Evolutionary conservation across 2,113 vertebrate species (phyloP).

Genomic region (Candoia aspera): DNA sequence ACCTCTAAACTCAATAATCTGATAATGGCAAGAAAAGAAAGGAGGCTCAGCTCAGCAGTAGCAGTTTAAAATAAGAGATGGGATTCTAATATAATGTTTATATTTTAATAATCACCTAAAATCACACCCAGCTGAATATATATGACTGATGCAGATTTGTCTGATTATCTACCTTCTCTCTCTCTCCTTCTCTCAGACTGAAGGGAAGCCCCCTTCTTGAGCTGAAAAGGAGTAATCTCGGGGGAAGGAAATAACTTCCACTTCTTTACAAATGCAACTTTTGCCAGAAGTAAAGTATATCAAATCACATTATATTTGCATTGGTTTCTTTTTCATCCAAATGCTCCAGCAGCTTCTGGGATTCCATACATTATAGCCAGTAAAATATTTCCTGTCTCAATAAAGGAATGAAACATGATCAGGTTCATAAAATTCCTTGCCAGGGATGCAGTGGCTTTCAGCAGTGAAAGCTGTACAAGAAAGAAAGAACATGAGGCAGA

Average conservation of each 20-base stretch:
- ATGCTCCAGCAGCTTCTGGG: neutral
- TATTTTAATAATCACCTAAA: neutral
- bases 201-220: neutral
- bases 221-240: neutral
- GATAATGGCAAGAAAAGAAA: slow-evolving; percentile 6
- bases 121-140: slow-evolving; percentile 1
- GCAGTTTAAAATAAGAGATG: neutral
- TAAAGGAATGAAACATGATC: neutral
- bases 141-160: neutral
- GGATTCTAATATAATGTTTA: neutral
- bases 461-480: neutral
- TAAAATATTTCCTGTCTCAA: neutral
- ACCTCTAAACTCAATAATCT: neutral
- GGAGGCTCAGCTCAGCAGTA: neutral
- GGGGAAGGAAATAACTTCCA: neutral
- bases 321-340: neutral
- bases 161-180: neutral
- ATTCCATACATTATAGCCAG: neutral
- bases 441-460: slow-evolving; percentile 24
- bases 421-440: slow-evolving; percentile 25
- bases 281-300: slow-evolving; percentile 16
- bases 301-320: neutral
- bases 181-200: neutral
- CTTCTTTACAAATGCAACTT: neutral
- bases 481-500: neutral